Conservation (phyloP, 2,888 invertebrate species). For the Teleiodes luculella region DNA sequence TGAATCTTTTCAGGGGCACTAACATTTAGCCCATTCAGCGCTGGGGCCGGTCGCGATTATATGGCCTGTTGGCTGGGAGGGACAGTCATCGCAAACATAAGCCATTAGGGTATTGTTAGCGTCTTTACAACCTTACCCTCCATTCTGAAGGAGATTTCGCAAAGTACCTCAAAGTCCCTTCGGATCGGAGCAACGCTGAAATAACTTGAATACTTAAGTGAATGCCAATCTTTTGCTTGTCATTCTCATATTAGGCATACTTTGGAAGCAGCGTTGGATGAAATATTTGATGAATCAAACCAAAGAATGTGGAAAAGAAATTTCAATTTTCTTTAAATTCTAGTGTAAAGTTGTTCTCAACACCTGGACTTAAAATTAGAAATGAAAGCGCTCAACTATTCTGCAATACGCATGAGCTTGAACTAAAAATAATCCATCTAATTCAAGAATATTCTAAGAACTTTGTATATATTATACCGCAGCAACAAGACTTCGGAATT, state of each 20-base stretch:
- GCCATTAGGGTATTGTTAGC: constrained; percentile 72
- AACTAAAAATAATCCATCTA: too few relatives aligned
- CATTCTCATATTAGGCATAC: too few relatives aligned
- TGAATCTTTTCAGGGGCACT: constrained; percentile 72
- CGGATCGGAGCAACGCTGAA: constrained; percentile 23
- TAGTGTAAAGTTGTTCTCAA: too few relatives aligned
- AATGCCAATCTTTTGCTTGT: neutral
- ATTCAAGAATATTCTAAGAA: too few relatives aligned
- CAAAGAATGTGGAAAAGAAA: too few relatives aligned
- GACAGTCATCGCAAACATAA: constrained; percentile 59
- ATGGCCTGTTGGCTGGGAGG: constrained; percentile 66
- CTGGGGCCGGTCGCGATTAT: constrained; percentile 23
- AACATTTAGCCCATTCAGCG: constrained; percentile 75
- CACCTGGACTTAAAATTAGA: too few relatives aligned
- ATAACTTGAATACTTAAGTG: constrained; percentile 31
- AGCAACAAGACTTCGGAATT: neutral
- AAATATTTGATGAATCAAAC: too few relatives aligned
- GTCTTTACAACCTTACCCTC: constrained; percentile 57
- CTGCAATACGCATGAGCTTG: too few relatives aligned
- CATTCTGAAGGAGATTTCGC: constrained; percentile 44
- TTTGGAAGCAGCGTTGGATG: too few relatives aligned
- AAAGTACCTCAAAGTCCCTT: constrained; percentile 39
- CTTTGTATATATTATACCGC: too few relatives aligned
- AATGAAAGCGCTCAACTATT: too few relatives aligned
- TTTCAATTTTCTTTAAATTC: too few relatives aligned